phyloP scores from a whole-genome alignment of 1,140 invertebrate species.

The Anadara kagoshimensis region DNA sequence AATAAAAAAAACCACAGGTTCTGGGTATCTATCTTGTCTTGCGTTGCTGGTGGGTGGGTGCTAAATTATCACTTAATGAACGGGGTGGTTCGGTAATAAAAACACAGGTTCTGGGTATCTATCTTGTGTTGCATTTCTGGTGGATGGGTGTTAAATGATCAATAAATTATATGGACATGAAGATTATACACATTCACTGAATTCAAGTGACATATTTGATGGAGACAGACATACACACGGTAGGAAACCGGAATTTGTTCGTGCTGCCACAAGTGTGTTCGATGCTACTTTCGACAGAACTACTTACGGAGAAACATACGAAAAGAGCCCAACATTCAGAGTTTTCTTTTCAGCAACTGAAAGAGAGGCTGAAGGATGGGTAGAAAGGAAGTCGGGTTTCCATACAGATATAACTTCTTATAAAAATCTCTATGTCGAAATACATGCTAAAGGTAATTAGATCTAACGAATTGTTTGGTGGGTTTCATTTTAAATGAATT shows the following conservation, averaged over 20 bases:
- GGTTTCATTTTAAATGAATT: too few species aligned
- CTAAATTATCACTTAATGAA: too few species aligned
- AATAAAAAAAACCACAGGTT: too few species aligned
- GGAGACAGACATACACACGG: slow-evolving; percentile 1
- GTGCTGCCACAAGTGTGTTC: slow-evolving; percentile 45
- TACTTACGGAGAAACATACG: slow-evolving; percentile 37
- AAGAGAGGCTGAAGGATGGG: slow-evolving; percentile 21
- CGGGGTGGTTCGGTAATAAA: too few species aligned
- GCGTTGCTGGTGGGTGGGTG: too few species aligned
- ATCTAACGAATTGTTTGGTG: too few species aligned
- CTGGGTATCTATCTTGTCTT: too few species aligned
- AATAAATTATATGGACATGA: slow-evolving; percentile 54
- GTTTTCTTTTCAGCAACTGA: slow-evolving; percentile 29
- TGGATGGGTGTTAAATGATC: too few species aligned
- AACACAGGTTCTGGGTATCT: too few species aligned
- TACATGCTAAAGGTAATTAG: background rate
- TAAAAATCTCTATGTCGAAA: slow-evolving; percentile 38
- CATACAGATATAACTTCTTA: slow-evolving; percentile 41
- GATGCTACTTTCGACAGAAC: slow-evolving; percentile 27
- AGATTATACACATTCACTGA: slow-evolving; percentile 37
- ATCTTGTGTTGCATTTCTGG: too few species aligned
- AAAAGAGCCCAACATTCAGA: slow-evolving; percentile 34
- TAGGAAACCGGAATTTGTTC: slow-evolving; percentile 38
- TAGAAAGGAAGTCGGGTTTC: slow-evolving; percentile 27
- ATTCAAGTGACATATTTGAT: slow-evolving; percentile 55